These are phyloP conservation scores for Acrossocheilus wenchowensis DNA, from an alignment of 2,797 vertebrate genomes.

Conservation along the genomic window DNA sequence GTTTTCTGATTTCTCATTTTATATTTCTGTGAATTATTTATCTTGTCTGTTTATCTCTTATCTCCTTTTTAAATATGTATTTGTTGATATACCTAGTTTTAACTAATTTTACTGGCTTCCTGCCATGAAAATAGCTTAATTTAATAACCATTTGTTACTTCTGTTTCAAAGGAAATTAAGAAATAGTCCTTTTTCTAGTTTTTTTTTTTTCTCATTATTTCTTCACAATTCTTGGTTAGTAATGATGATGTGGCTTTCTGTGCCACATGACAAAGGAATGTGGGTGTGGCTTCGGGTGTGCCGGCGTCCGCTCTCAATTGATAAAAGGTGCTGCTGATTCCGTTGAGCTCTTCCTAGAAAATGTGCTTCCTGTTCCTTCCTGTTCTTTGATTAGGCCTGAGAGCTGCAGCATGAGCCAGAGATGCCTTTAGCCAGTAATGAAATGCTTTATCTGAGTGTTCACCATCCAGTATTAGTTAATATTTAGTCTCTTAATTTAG, in stretches of 20 bases:
- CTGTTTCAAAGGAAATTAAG: background rate
- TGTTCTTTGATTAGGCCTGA: slow-evolving; percentile 69
- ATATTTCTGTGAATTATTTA: background rate
- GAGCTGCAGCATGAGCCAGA: background rate
- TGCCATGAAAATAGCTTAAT: background rate
- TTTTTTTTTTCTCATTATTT: background rate
- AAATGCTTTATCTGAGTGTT: background rate
- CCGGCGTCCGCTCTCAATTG: slow-evolving; percentile 63
- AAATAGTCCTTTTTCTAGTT: background rate
- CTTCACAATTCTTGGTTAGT: background rate
- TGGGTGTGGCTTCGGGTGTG: slow-evolving; percentile 68
- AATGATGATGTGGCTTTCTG: slow-evolving; percentile 40
- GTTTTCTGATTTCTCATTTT: background rate
- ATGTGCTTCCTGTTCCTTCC: slow-evolving; percentile 56
- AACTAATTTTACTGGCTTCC: background rate
- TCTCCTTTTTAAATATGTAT: background rate
- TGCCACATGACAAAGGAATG: slow-evolving; percentile 68
- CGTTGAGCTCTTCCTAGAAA: slow-evolving; percentile 72
- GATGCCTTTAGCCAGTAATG: background rate
- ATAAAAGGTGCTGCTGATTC: slow-evolving; percentile 72
- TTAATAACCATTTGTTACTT: background rate
- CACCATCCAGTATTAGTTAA: background rate
- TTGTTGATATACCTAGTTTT: background rate
- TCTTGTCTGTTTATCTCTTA: background rate
- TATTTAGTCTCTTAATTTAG: background rate